A percentile compares a stretch with the other conserved stretches of the same genome.
These are phyloP conservation scores for Parelbella ahira DNA, from an alignment of 2,888 invertebrate genomes.

Conservation along the genomic window DNA sequence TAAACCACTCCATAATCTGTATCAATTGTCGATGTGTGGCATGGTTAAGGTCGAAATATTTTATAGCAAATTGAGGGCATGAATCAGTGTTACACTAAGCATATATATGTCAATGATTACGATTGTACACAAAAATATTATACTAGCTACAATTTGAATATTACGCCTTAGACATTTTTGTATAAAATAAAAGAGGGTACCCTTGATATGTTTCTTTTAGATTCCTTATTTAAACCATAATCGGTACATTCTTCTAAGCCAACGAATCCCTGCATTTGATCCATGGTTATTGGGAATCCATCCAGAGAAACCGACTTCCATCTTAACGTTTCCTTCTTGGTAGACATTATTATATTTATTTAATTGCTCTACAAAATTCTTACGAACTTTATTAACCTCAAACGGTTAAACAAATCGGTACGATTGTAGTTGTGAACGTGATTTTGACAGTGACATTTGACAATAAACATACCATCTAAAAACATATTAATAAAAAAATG, in stretches of 20 bases:
- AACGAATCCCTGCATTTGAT: constrained; percentile 83
- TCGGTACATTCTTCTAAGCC: constrained; percentile 89
- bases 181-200: no score
- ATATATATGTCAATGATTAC: no score
- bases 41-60: no score
- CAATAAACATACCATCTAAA: background rate
- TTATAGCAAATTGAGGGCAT: constrained; percentile 11
- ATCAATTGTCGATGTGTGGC: no score
- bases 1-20: no score
- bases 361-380: background rate
- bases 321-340: constrained; percentile 57
- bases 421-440: constrained; percentile 24
- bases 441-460: constrained; percentile 30
- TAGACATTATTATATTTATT: constrained; percentile 48
- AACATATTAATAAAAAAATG: no score
- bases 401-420: no score
- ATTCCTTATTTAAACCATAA: constrained; percentile 79
- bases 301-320: constrained; percentile 86
- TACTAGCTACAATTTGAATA: no score
- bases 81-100: no score
- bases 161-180: no score
- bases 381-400: constrained; percentile 17
- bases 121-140: no score
- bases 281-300: constrained; percentile 65
- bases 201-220: constrained; percentile 45